Evolutionary conservation across 2,113 vertebrate species (phyloP), one percentile per base, ranked within the genome.

Genomic region (Dasyprocta punctata): DNA sequence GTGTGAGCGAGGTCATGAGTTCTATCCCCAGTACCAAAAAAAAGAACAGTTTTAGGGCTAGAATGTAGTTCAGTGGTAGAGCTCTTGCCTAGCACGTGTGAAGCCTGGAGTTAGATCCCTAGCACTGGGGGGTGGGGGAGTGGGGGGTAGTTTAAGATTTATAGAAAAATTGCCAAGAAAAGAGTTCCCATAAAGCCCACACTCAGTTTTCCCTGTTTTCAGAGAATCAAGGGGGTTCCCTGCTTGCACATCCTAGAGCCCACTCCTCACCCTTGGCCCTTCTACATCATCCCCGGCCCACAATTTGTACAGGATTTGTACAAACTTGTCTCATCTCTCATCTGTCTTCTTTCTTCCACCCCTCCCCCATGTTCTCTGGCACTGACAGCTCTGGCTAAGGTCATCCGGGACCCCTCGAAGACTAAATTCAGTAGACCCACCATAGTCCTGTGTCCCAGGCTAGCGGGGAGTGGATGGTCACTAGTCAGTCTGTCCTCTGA

Each of bases 111-210:
- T 49, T 82, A 47, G 38, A 26, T 20, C 36, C 47, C 61, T n/a
- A 86, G 60, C 8, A 49, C 33, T 8, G 7, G 52, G 41, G 4
- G 17, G 8, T 1, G 16, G 8, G 7, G 41, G n/a, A 38, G 14
- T 16, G 14, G 3, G 17, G 30, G 17, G 16, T 24, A 28, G 38
- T 85, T 95, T 86, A 77, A 56, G 67, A 92, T 84, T 95, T 89
- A 83, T 61, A 93, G 89, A 92, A 95, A 93, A 95, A 44, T 86
- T 86, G 75, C 88, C 36, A 81, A 92, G 90, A 81, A 65, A 16
- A 73, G 19, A 86, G 86, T 77, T 83, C 16, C 83, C 63, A 71
- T 73, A 38, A 52, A 63, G 16, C 41, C 36, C 38, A 36, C 63
- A 30, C 44, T 47, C 71, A n/a, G 54, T 63, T 58, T 92, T 75